Percentiles rank a stretch among this genome's conserved stretches.
These are phyloP conservation scores for Leptonema lineaticorne DNA, from an alignment of 1,140 invertebrate genomes.

Conservation along the genomic window DNA sequence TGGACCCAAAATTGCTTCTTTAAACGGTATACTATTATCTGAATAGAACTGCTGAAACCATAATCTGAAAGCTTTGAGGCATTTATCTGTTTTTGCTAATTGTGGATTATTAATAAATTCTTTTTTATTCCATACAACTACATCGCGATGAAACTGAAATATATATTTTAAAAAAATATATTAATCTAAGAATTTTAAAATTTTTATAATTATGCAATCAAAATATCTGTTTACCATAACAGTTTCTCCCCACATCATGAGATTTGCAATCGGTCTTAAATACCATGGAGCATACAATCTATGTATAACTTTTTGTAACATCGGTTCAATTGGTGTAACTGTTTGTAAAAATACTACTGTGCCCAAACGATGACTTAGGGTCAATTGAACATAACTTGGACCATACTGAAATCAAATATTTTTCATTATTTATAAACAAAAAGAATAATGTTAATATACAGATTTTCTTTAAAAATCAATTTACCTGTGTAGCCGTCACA, in stretches of 20 bases:
- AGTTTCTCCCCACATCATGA: constrained; percentile 71
- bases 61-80: constrained; percentile 69
- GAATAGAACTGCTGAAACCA: constrained; percentile 91
- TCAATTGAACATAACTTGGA: constrained; percentile 74
- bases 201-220: neutral
- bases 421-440: neutral
- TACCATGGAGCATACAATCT: constrained; percentile 65
- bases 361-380: constrained; percentile 64
- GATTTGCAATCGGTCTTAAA: constrained; percentile 64
- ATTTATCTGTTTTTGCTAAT: constrained; percentile 73
- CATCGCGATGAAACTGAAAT: constrained; percentile 78
- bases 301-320: constrained; percentile 78
- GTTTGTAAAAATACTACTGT: constrained; percentile 71
- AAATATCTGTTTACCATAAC: constrained; percentile 64
- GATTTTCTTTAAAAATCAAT: neutral
- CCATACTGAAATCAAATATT: constrained; percentile 64
- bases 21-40: constrained; percentile 67
- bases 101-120: constrained; percentile 69
- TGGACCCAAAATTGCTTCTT: constrained; percentile 45
- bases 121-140: constrained; percentile 89
- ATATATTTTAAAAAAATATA: neutral
- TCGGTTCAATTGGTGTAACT: constrained; percentile 77
- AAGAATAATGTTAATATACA: neutral
- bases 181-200: neutral
- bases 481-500: constrained; percentile 56